phyloP scores from a whole-genome alignment of 1,140 invertebrate genomes.

The Trinorchestia longiramus region DNA sequence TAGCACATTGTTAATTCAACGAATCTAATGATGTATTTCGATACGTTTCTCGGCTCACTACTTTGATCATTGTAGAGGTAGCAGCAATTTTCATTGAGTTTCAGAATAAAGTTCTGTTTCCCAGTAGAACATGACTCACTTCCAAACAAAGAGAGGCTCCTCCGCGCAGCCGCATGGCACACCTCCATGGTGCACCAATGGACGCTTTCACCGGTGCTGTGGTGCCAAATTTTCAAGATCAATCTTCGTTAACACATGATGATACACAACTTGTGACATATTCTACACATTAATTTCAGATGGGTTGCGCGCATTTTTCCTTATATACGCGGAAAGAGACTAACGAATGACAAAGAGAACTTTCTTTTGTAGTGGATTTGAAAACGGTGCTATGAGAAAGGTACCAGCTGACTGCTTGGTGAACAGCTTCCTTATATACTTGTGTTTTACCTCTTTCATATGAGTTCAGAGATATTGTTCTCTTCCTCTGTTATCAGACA shows the following conservation, averaged over 20 bases:
- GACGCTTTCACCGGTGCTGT: slow-evolving; percentile 33
- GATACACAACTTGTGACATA: neutral
- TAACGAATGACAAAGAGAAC: neutral
- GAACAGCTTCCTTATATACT: neutral
- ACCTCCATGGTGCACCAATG: slow-evolving; percentile 8
- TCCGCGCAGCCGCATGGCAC: slow-evolving; percentile 13
- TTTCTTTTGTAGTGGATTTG: neutral
- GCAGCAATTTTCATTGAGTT: neutral
- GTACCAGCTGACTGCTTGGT: neutral
- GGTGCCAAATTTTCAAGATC: slow-evolving; percentile 52
- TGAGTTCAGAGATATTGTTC: neutral
- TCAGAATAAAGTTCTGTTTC: slow-evolving; percentile 5
- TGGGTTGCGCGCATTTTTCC: neutral
- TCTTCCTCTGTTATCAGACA: neutral
- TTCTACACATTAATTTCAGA: neutral
- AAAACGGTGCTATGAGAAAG: neutral
- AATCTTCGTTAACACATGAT: slow-evolving; percentile 21
- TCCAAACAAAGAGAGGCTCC: neutral
- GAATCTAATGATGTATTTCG: slow-evolving; percentile 35
- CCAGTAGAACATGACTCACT: slow-evolving; percentile 7
- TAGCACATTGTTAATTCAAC: neutral
- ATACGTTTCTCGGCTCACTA: neutral
- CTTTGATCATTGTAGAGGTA: neutral
- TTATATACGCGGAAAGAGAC: neutral
- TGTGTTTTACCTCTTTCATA: neutral